Base-by-base conservation (phyloP, 2,888 invertebrate species). In the Anthrax anthrax region DNA sequence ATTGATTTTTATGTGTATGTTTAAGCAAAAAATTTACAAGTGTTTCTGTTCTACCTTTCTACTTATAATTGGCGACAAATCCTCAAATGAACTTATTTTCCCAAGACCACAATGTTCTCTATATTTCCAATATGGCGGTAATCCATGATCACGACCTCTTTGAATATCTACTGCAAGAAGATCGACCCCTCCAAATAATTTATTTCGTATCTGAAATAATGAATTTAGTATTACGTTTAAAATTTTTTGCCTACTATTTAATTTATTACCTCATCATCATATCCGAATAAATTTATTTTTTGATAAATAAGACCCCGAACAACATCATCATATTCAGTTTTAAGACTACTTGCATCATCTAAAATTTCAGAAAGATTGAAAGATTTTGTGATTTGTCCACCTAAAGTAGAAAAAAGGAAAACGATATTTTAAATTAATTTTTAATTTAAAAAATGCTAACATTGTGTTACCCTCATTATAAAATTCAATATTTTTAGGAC, bases 111-210 rank as follows among this genome's bases (percentile, higher is more conserved):
- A 75, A n/a, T 81, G 70, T 51, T 76, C 72, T 23, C 86, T 67
- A 65, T 84, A 87, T 50, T 80, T 75, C 56, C 80, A 80, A 64
- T 83, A 84, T 0, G 78, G 70, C 12, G 78, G 72, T 9, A 84
- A 56, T 1, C 84, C 84, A 57, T 80, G 79, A 64, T 84, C 84
- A 17, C 84, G 67, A 0, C 81, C 81, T 44, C 84, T 70, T 60
- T 83, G 81, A 37, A 84, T 74, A 59, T 84, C 84, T 43, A 84
- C 67, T 1, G 83, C 72, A 1, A 79, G 76, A 51, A 84, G 64
- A 62, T 84, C 84, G 18, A 82, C 64, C 1, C 84, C 83, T 55
- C 36, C 42, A 17, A 47, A 44, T 13, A 49, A 2, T 32, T 41
- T 37, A 36, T 47, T 47, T 18, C 43, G 23, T 19, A 47, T 18